Base-by-base conservation (phyloP, 2,888 invertebrate species). In the Temnothorax unifasciatus region DNA sequence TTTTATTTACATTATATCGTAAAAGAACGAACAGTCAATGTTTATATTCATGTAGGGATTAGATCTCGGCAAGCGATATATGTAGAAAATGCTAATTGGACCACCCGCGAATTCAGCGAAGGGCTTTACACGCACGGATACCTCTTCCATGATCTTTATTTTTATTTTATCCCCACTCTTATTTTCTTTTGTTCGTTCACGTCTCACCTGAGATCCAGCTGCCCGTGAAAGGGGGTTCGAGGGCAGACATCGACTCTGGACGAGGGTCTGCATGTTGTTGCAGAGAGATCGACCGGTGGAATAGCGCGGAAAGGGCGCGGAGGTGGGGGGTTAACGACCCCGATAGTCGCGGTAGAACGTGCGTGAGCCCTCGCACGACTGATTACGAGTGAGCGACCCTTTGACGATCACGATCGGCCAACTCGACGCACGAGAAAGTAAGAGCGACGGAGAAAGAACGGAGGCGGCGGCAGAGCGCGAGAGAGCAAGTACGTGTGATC, bases 341-440 rank as follows among this genome's bases (percentile, higher is more conserved):
- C 90, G 91, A 91, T 90, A 91, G 89, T 92, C 89, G 90, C 91
- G 90, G 90, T 90, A 90, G 90, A 85, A 92, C 91, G 92, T 92
- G 92, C 92, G 92, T 92, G 92, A 92, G 92, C 90, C 90, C 90
- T 88, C 92, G 92, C 90, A 92, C 89, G 91, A 91, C 91, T 91
- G 92, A 92, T 92, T 92, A 92, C 92, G 91, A 90, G 90, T 84
- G 86, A 89, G 90, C 91, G 91, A 92, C 90, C 92, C 92, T 92
- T 92, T 92, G 92, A 92, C 91, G 92, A 92, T 92, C 92, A 90
- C 89, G 92, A 92, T 92, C 92, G 87, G 88, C 88, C 89, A 86
- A 85, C 88, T 88, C 86, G 89, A 88, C 85, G 89, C 87, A 88
- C 87, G 87, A 82, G 88, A 88, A 86, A 86, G 84, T 64, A 79